Evolutionary conservation across 2,888 invertebrate genomes (phyloP), one percentile per base, ranked within the genome.

Genomic region (Congeria kusceri): DNA sequence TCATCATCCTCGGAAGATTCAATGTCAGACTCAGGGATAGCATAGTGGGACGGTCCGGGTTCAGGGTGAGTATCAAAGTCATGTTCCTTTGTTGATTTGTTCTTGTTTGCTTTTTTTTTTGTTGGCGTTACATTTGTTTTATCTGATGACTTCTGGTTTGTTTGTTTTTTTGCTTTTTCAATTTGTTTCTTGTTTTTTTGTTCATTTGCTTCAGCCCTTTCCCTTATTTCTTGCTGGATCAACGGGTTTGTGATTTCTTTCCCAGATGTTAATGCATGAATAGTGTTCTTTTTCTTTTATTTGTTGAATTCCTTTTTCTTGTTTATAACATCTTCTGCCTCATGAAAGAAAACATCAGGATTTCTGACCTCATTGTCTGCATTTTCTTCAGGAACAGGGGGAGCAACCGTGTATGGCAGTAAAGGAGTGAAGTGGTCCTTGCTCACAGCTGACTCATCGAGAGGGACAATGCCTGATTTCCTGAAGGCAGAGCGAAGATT

Each of bases 391-490:
- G 39, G 39, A n/a, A 39, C 39, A 39, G 27, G 3, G n/a, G 23
- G 9, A 2, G 56, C 18, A 23, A 25, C n/a, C 57, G 3, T 18
- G 27, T 67, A 67, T 44, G 67, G 58, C 27, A 57, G 44, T 13
- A 57, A 58, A 27, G 67, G 57, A 1, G n/a, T 58, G n/a, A 67
- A 67, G 5, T 67, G 3, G 23, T 67, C 67, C 20, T 18, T 18
- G 56, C 49, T 65, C 11, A 65, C 32, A 20, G 65, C 56, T 32
- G 25, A 53, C 20, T 23, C 25, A 29, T 70, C 47, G 13, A 76
- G 66, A 28, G 70, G 70, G 28, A 58, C 70, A 53, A 76, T 65
- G 3, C 76, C 76, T n/a, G 77, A 61, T 15, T 56, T 61, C 32
- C 62, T 56, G 32, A 77, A 77, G 23, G 71, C 44, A 28, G 71